phyloP scores from a whole-genome alignment of 2,113 vertebrate species.

The Struthio camelus region DNA sequence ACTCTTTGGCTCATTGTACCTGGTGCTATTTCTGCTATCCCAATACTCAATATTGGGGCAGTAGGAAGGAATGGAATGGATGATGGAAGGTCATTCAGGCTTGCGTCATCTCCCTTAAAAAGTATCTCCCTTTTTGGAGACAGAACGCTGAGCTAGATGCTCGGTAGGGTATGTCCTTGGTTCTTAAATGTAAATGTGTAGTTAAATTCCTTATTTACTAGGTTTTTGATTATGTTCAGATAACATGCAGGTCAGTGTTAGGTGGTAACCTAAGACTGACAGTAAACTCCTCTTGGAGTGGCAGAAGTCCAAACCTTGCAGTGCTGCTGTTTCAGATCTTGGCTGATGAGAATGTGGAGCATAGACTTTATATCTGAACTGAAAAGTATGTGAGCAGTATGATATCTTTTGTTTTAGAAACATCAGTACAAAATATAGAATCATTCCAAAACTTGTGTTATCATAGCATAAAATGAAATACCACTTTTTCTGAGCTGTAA shows the following conservation, averaged over 20 bases:
- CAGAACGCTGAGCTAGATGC: neutral
- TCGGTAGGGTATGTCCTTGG: neutral
- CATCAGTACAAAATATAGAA: neutral
- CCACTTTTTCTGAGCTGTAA: slow-evolving; percentile 6
- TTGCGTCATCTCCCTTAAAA: neutral
- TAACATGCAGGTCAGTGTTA: neutral
- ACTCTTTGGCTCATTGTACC: neutral
- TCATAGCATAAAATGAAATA: neutral
- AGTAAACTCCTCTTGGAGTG: neutral
- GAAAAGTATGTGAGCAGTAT: neutral
- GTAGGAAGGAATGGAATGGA: neutral
- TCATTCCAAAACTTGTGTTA: neutral
- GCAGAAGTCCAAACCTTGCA: neutral
- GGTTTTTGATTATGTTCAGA: neutral
- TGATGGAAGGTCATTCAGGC: neutral
- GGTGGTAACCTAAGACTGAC: neutral
- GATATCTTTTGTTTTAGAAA: neutral
- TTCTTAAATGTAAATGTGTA: neutral
- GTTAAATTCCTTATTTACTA: neutral
- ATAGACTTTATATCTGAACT: neutral
- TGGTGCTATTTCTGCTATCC: neutral
- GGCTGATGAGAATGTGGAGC: neutral
- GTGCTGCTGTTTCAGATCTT: neutral
- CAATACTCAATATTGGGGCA: neutral
- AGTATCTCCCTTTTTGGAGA: neutral